A percentile compares a stretch with the other conserved stretches of the same genome.
These are phyloP conservation scores for Deilephila elpenor DNA, from an alignment of 2,888 invertebrate genomes.

Conservation along the genomic window DNA sequence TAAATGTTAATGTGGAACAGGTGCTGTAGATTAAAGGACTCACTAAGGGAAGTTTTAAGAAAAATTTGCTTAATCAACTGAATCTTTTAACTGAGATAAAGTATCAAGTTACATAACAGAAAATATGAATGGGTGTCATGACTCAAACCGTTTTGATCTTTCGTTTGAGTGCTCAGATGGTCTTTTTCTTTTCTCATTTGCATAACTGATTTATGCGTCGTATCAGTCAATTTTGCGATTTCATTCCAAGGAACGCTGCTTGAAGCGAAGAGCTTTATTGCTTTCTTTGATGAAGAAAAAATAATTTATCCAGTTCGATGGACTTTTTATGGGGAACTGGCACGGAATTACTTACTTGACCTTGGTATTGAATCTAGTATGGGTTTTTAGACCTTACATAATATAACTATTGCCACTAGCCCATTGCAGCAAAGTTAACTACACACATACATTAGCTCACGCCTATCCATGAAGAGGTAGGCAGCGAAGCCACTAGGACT, in stretches of 20 bases:
- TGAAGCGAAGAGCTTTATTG: constrained; percentile 33
- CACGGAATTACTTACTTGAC: too few relatives aligned
- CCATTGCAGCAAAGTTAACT: too few relatives aligned
- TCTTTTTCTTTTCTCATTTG: constrained; percentile 69
- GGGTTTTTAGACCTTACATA: too few relatives aligned
- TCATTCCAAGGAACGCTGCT: constrained; percentile 42
- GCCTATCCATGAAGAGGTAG: too few relatives aligned
- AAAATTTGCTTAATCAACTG: constrained; percentile 23
- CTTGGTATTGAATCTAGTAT: too few relatives aligned
- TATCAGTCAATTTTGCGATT: constrained; percentile 68
- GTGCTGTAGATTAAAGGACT: neutral
- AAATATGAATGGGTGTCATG: constrained; percentile 65
- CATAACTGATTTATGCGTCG: constrained; percentile 70
- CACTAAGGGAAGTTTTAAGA: neutral
- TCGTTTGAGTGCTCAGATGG: constrained; percentile 68
- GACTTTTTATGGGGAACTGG: too few relatives aligned
- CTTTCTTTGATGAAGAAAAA: neutral
- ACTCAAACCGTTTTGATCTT: constrained; percentile 74
- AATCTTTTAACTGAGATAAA: constrained; percentile 19
- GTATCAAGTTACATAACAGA: constrained; percentile 37
- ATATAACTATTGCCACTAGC: too few relatives aligned
- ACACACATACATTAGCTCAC: too few relatives aligned
- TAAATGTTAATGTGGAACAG: constrained; percentile 8
- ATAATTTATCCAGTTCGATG: too few relatives aligned
- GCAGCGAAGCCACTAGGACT: too few relatives aligned